Conservation (phyloP, 2,113 vertebrate genomes). For the Prietella phreatophila region DNA sequence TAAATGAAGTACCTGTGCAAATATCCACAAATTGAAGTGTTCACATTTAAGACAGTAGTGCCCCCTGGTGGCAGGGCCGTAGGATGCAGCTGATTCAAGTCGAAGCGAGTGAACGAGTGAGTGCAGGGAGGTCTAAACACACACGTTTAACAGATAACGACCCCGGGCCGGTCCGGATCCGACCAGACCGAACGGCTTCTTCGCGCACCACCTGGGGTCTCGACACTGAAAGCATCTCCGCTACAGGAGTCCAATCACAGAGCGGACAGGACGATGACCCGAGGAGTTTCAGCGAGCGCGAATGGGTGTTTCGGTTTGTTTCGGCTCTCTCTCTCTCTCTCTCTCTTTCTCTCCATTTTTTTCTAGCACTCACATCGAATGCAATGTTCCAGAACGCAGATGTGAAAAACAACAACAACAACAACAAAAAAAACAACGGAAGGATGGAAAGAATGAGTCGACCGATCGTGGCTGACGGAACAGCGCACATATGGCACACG, state of each 20-base stretch:
- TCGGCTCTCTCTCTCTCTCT: no score
- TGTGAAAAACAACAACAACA: neutral
- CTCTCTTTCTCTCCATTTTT: neutral
- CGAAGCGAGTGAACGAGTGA: slow-evolving; percentile 63
- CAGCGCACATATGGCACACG: neutral
- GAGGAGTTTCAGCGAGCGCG: slow-evolving; percentile 15
- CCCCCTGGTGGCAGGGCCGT: slow-evolving; percentile 71
- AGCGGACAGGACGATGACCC: slow-evolving; percentile 37
- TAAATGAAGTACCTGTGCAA: slow-evolving; percentile 83
- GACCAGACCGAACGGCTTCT: slow-evolving; percentile 5
- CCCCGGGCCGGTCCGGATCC: slow-evolving; percentile 2
- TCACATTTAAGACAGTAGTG: slow-evolving; percentile 81
- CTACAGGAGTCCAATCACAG: slow-evolving; percentile 45
- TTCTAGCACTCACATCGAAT: neutral
- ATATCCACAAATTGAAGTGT: slow-evolving; percentile 80
- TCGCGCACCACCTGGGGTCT: slow-evolving; percentile 21
- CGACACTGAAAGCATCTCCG: slow-evolving; percentile 37
- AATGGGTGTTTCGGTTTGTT: no score
- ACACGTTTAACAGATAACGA: slow-evolving; percentile 48
- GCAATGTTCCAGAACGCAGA: slow-evolving; percentile 4
- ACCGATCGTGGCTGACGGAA: neutral
- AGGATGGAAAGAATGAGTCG: neutral
- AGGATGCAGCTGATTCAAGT: slow-evolving; percentile 79
- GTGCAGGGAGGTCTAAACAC: slow-evolving; percentile 73
- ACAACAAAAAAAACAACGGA: neutral